phyloP scores from a whole-genome alignment of 2,113 vertebrate genomes.

The Polypterus senegalus region DNA sequence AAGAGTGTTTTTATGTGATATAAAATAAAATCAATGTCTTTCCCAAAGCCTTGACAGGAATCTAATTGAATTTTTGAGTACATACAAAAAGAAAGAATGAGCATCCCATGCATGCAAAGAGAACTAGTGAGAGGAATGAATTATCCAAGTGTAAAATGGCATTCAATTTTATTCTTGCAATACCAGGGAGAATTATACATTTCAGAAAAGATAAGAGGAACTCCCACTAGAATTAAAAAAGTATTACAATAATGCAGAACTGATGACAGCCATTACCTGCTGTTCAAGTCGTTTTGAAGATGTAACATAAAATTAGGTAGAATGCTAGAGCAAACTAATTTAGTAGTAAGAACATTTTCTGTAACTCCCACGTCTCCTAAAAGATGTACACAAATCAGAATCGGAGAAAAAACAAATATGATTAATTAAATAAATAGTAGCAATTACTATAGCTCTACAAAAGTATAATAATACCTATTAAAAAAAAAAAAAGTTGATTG shows the following conservation, averaged over 20 bases:
- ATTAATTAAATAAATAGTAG: no score
- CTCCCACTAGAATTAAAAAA: not conserved
- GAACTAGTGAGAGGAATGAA: not conserved
- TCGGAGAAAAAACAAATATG: no score
- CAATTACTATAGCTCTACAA: no score
- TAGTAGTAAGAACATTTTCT: no score
- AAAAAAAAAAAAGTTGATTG: no score
- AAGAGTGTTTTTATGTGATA: not conserved
- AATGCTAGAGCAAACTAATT: no score
- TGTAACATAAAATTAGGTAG: not conserved
- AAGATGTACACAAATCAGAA: no score
- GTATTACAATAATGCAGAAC: not conserved
- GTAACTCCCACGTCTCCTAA: no score
- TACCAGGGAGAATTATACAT: no score
- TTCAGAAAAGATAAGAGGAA: no score
- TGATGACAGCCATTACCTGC: not conserved
- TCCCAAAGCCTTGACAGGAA: not conserved
- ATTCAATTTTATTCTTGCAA: not conserved
- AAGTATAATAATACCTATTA: no score
- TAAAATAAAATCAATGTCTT: not conserved
- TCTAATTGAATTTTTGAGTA: not conserved
- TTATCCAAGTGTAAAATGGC: slow-evolving; percentile 1
- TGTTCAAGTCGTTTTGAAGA: not conserved
- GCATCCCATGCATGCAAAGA: not conserved
- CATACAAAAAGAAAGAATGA: not conserved